Percentiles rank a stretch among this genome's conserved stretches.
These are phyloP conservation scores for Accipiter cooperii DNA, from an alignment of 2,113 vertebrate species.

Conservation along the genomic window DNA sequence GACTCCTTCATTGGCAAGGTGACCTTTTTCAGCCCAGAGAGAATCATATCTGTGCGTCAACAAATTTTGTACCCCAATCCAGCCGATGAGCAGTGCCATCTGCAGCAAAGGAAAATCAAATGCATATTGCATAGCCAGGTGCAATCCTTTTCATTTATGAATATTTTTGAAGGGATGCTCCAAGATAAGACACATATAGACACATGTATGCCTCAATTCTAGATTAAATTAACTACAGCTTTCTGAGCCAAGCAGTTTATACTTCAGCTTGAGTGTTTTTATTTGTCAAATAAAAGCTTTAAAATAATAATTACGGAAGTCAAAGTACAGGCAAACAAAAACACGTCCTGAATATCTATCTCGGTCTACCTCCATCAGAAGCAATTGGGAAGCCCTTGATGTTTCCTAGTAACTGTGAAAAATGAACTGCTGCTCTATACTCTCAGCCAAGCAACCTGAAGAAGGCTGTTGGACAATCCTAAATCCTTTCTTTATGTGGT, in stretches of 20 bases:
- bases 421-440: neutral
- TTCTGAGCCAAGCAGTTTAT: neutral
- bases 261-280: neutral
- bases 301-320: neutral
- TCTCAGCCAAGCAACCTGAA: neutral
- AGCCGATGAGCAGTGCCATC: neutral
- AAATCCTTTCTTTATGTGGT: neutral
- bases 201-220: neutral
- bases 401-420: neutral
- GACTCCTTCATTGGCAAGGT: neutral
- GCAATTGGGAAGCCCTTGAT: neutral
- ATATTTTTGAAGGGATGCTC: neutral
- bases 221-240: neutral
- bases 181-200: neutral
- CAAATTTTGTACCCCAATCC: neutral
- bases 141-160: neutral
- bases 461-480: neutral
- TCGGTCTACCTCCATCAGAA: neutral
- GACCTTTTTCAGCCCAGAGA: neutral
- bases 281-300: neutral
- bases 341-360: neutral
- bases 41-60: neutral
- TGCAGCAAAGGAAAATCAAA: neutral
- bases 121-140: neutral
- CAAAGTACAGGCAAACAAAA: neutral